Evolutionary conservation across 1,140 invertebrate genomes (phyloP), one percentile per base, ranked within the genome.

Genomic region (Hirudo medicinalis): DNA sequence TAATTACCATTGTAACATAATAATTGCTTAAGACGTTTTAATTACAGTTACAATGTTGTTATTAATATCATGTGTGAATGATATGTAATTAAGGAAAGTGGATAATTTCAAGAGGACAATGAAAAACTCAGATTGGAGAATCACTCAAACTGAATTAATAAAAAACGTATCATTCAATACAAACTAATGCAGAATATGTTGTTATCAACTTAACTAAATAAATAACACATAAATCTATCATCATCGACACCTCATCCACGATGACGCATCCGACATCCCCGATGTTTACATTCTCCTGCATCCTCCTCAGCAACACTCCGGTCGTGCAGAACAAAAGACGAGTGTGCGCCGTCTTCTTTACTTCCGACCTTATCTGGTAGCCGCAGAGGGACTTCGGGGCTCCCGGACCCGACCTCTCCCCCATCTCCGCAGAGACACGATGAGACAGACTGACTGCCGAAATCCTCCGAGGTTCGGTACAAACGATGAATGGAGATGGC

Each of bases 381-480:
- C 80, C 80, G 71, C 78, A 79, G 13, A 80, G 67, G 13, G 78
- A 77, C 32, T 77, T 76, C 15, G 40, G 57, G 29, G 40, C 54
- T 25, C 76, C 77, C 71, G 76, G 70, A 9, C 69, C 86, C 0
- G 43, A 2, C n/a, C 76, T 69, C 55, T 80, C 75, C 72, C 89
- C 90, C 83, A 99, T 87, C 83, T 99, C 97, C 75, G 91, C 82
- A 0, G 85, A 92, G 0, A 99, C 93, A 70, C 96, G 86, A 74
- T 88, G 86, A 0, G 94, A 89, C 91, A 99, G 96, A 5, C 92
- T 90, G 70, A 96, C 93, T 0, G 97, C 94, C 13, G 97, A 96
- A 0, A 99, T 93, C 81, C 97, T 84, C 69, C 97, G 85, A 0
- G 97, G 97, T 80, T 99, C 93, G 0, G 97, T 99, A 22, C 98